Conservation (phyloP, 2,888 invertebrate species). For the Heliconius sara region DNA sequence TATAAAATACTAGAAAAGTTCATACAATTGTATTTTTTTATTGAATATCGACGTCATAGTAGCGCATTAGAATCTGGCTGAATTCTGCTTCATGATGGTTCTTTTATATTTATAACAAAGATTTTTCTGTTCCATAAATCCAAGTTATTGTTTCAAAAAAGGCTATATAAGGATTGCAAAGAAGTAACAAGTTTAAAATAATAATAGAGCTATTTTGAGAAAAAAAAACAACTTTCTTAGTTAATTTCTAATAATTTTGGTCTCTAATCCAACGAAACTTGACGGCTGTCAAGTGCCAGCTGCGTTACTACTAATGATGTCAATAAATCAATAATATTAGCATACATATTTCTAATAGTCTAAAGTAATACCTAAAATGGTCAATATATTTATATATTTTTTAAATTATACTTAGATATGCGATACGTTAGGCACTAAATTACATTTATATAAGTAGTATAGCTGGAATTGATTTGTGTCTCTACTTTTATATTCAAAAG, state of each 20-base stretch:
- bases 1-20: neutral
- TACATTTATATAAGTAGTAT: neutral
- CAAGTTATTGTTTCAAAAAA: no score
- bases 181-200: no score
- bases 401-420: neutral
- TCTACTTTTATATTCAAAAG: neutral
- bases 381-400: neutral
- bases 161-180: no score
- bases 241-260: no score
- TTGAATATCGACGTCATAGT: neutral
- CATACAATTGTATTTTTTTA: neutral
- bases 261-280: no score
- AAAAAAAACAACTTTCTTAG: no score
- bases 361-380: neutral
- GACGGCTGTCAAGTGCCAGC: no score
- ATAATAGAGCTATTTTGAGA: no score
- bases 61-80: neutral
- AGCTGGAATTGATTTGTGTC: neutral
- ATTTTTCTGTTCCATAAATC: no score
- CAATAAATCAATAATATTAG: neutral
- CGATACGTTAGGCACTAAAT: constrained; percentile 25
- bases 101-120: no score
- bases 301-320: neutral
- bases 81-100: neutral
- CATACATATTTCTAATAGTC: neutral